Evolutionary conservation across 2,113 vertebrate species (phyloP).

Genomic region (Calonectris borealis): DNA sequence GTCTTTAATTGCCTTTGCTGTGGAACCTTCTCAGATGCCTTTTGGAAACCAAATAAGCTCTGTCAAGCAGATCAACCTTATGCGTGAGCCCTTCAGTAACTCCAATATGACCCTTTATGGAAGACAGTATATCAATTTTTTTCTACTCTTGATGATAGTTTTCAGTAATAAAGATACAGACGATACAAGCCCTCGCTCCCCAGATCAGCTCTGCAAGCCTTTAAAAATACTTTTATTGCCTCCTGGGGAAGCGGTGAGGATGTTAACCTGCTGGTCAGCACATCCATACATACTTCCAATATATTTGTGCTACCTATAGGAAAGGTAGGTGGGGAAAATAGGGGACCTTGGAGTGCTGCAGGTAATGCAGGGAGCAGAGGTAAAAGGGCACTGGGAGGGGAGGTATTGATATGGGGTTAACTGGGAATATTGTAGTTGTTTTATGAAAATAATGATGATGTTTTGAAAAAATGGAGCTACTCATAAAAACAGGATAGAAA

Average conservation of each 20-base stretch:
- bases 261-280: neutral
- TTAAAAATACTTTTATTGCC: neutral
- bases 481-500: neutral
- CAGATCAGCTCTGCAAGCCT: neutral
- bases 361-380: neutral
- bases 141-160: neutral
- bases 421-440: neutral
- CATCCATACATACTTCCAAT: accelerated
- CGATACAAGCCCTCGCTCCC: neutral
- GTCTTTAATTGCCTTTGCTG: neutral
- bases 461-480: neutral
- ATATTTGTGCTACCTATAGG: neutral
- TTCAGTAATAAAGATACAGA: neutral
- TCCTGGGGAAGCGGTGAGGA: neutral
- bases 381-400: neutral
- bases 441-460: neutral
- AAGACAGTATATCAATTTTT: neutral
- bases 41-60: neutral
- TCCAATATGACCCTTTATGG: neutral
- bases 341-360: neutral
- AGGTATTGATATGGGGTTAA: neutral
- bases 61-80: neutral
- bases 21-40: neutral
- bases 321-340: neutral
- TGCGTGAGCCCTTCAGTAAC: neutral